These are phyloP conservation scores for Phasianus colchicus DNA, from an alignment of 2,113 vertebrate genomes.

Conservation along the genomic window DNA sequence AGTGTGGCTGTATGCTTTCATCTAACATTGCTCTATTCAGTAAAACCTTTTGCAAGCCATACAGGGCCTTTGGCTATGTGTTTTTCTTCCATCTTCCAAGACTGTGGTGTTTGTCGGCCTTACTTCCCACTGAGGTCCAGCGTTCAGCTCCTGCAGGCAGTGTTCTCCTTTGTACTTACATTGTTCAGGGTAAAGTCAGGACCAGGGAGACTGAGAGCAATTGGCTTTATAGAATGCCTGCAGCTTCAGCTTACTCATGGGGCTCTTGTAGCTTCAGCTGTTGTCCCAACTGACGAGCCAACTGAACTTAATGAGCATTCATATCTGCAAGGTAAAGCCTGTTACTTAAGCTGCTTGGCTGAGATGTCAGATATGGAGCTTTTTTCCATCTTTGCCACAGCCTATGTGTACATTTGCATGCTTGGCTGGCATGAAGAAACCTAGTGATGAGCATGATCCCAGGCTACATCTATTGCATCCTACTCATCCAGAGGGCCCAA, in stretches of 20 bases:
- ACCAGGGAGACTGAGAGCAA: not conserved
- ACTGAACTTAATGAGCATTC: not conserved
- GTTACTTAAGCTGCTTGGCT: not conserved
- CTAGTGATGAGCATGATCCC: not conserved
- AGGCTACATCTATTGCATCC: not conserved
- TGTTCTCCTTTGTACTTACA: rapidly evolving
- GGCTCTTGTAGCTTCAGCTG: not conserved
- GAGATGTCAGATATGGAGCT: not conserved
- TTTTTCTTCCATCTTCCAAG: not conserved
- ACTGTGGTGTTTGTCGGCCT: not conserved
- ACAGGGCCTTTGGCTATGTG: not conserved
- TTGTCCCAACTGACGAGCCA: not conserved
- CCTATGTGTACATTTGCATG: not conserved
- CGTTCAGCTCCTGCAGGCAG: not conserved
- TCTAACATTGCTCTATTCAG: not conserved
- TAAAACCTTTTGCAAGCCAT: not conserved
- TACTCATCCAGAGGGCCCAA: not conserved
- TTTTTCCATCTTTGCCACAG: not conserved
- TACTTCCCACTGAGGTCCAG: rapidly evolving
- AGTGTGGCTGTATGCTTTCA: not conserved
- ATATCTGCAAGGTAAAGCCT: not conserved
- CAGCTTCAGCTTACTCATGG: not conserved
- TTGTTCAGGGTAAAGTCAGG: not conserved
- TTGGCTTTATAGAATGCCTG: not conserved
- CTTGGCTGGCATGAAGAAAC: not conserved